Evolutionary conservation across 1,140 invertebrate species (phyloP), one percentile per base, ranked within the genome.

Genomic region (Charaxes varanes): DNA sequence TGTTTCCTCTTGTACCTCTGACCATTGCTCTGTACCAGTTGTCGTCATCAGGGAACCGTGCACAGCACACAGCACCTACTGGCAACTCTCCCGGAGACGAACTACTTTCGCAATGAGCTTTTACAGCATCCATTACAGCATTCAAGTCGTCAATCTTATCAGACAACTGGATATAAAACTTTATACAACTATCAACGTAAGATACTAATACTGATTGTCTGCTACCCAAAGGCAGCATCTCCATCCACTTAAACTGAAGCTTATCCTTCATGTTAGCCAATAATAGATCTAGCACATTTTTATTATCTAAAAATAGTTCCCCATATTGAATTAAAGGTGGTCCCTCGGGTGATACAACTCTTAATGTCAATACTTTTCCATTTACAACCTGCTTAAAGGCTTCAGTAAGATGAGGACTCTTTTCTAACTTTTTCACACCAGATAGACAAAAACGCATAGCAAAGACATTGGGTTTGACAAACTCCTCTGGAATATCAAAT

Each of bases 1-100:
- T 72, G 2, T 85, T 74, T 6, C 73, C 78, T 23, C 62, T 64
- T 1, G 86, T 58, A 2, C 70, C 65, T 8, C 87, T 58, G 4
- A 92, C 86, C 53, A 88, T 85, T 4, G 90, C 91, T 31, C 91
- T 80, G 62, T 93, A 95, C 91, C 92, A 94, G 32, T 86, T 84
- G 13, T 78, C 71, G 76, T 94, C 93, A 46, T 85, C 86, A 48
- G 88, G 87, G 49, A 89, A 94, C 19, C 90, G 80, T 0, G 92
- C 93, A 57, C 90, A 89, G 65, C 93, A 95, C 0, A 91, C 88
- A 19, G 89, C 81, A 3, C 89, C 90, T 0, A 91, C 43, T 14
- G 88, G 71, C 3, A 86, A 55, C 6, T 68, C 67, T 11, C 78
- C 81, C 16, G 88, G 66, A 1, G 79, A 76, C 7, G 63, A 58